Conservation (phyloP, 1,140 invertebrate genomes). For the Sweltsa coloradensis region DNA sequence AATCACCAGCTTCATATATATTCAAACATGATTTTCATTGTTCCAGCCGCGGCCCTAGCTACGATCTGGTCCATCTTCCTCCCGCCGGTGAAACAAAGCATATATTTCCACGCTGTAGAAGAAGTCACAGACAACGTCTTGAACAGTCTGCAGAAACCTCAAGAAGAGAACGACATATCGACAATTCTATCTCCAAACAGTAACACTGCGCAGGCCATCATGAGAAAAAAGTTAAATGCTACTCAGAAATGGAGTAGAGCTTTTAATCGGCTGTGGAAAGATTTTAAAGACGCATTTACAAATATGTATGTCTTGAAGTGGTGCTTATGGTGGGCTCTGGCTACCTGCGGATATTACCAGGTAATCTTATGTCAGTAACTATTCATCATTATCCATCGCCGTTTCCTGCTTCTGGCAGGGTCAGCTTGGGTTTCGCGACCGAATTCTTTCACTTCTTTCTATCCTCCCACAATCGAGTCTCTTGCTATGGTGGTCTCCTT, state of each 20-base stretch:
- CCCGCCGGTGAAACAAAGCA: conserved; percentile 57
- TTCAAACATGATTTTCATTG: too few relatives aligned
- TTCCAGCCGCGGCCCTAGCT: conserved; percentile 50
- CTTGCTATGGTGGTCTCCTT: too few relatives aligned
- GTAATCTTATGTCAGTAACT: too few relatives aligned
- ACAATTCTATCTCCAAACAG: conserved; percentile 1
- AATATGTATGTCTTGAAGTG: conserved; percentile 63
- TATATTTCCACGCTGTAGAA: conserved; percentile 61
- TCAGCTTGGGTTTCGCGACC: too few relatives aligned
- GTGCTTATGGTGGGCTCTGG: conserved; percentile 74
- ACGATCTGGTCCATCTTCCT: conserved; percentile 62
- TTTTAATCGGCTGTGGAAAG: conserved; percentile 41
- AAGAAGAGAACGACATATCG: too few relatives aligned
- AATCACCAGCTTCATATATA: too few relatives aligned
- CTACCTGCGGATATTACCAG: conserved; percentile 68
- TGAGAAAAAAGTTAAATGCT: not conserved
- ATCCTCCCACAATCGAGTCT: too few relatives aligned
- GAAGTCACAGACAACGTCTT: too few relatives aligned
- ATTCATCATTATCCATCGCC: too few relatives aligned
- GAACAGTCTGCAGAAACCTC: too few relatives aligned
- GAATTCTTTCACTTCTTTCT: too few relatives aligned
- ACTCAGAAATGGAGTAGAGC: not conserved
- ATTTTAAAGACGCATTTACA: conserved; percentile 58
- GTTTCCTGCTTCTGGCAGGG: too few relatives aligned
- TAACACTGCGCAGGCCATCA: not conserved